Conservation (phyloP, 2,113 vertebrate genomes). For the Taxidea taxus region DNA sequence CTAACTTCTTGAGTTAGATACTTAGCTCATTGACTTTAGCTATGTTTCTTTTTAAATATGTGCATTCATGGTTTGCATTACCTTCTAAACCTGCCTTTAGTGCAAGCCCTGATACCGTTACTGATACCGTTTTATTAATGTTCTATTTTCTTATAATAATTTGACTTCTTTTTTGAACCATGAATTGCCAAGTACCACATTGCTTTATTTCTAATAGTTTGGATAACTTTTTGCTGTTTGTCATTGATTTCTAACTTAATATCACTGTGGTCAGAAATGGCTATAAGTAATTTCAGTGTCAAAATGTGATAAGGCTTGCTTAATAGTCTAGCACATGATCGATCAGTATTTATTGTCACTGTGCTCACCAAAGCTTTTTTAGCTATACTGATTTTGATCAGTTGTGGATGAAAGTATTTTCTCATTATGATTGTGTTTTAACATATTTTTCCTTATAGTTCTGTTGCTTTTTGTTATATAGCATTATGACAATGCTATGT, state of each 20-base stretch:
- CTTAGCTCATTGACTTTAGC: background rate
- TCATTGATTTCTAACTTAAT: background rate
- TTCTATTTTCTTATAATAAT: background rate
- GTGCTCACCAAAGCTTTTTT: background rate
- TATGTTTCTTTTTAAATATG: background rate
- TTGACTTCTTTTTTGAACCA: background rate
- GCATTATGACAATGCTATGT: background rate
- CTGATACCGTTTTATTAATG: background rate
- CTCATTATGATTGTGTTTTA: background rate
- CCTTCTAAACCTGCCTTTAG: background rate
- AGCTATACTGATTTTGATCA: background rate
- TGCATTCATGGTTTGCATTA: background rate
- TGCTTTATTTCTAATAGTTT: background rate
- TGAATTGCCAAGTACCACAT: background rate
- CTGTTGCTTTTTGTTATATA: background rate
- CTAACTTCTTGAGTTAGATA: background rate
- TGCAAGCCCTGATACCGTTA: background rate
- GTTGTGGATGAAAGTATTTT: background rate
- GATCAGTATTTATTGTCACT: background rate
- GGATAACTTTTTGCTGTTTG: background rate
- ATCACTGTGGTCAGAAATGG: background rate
- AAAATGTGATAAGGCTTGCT: background rate
- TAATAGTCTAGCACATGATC: background rate
- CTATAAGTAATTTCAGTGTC: background rate
- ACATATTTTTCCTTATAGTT: background rate